Evolutionary conservation across 2,888 invertebrate species (phyloP).

Genomic region (Nemapogon koenigi): DNA sequence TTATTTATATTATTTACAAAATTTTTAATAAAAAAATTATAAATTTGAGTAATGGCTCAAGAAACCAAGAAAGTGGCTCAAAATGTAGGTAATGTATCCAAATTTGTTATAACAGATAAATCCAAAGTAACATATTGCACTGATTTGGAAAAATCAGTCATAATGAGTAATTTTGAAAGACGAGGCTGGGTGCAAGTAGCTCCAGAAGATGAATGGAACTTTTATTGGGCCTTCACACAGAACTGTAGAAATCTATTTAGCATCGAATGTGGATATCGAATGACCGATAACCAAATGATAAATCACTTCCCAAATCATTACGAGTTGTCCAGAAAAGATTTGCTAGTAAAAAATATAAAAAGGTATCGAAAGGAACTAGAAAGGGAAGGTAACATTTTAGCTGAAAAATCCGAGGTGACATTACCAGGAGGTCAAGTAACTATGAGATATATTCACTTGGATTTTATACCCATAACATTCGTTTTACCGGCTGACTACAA

Average conservation of each 20-base stretch:
- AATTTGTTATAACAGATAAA: no score
- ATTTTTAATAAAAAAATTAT: no score
- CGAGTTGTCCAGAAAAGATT: conserved; percentile 87
- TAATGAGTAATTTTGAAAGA: conserved; percentile 85
- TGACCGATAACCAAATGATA: conserved; percentile 85
- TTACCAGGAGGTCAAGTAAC: conserved; percentile 60
- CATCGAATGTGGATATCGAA: conserved; percentile 84
- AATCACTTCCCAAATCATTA: conserved; percentile 93
- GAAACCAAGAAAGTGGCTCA: no score
- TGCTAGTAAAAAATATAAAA: conserved; percentile 89
- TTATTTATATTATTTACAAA: no score
- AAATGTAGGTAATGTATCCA: no score
- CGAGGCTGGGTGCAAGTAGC: conserved; percentile 83
- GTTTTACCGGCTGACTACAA: conserved; percentile 90
- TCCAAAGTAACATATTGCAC: conserved; percentile 48
- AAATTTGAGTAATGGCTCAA: no score
- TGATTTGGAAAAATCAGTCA: conserved; percentile 85
- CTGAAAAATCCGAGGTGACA: conserved; percentile 62
- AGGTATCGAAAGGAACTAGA: conserved; percentile 86
- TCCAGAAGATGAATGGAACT: conserved; percentile 88
- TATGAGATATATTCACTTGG: conserved; percentile 73
- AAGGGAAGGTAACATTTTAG: conserved; percentile 79
- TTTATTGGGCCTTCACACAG: conserved; percentile 87
- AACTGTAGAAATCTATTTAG: conserved; percentile 85
- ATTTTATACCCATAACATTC: conserved; percentile 90